Conservation (phyloP, 2,888 invertebrate species). For the Tetanocera ferruginea region DNA sequence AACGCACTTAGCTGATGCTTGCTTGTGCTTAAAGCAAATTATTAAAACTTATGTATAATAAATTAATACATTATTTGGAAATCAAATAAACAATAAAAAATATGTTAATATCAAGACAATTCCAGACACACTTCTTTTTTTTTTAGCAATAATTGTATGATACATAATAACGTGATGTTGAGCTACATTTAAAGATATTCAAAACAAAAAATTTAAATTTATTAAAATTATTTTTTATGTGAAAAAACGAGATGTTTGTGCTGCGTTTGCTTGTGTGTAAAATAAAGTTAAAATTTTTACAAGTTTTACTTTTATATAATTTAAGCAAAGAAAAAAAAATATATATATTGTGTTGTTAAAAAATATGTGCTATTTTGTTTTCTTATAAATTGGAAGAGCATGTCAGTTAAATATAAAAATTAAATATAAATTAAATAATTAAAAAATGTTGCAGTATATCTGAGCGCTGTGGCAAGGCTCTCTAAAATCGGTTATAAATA, state of each 20-base stretch:
- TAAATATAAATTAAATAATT: not conserved
- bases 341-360: too few relatives aligned
- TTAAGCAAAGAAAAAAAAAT: slow-evolving; percentile 6
- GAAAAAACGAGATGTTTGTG: slow-evolving; percentile 39
- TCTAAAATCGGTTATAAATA: too few relatives aligned
- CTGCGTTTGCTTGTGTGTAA: slow-evolving; percentile 37
- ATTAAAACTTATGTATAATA: not conserved
- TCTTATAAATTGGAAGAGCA: too few relatives aligned
- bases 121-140: not conserved
- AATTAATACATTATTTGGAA: not conserved
- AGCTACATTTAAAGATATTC: slow-evolving; percentile 2
- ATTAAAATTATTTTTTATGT: not conserved
- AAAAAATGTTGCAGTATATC: not conserved
- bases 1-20: too few relatives aligned
- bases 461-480: not conserved
- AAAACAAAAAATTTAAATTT: not conserved
- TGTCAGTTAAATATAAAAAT: too few relatives aligned
- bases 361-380: too few relatives aligned
- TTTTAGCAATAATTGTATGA: slow-evolving; percentile 40
- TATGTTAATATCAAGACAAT: not conserved
- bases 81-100: not conserved
- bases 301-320: not conserved
- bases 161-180: slow-evolving; percentile 46
- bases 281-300: slow-evolving; percentile 19
- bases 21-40: too few relatives aligned